Conservation (phyloP, 2,888 invertebrate genomes). For the Limenitis camilla region DNA sequence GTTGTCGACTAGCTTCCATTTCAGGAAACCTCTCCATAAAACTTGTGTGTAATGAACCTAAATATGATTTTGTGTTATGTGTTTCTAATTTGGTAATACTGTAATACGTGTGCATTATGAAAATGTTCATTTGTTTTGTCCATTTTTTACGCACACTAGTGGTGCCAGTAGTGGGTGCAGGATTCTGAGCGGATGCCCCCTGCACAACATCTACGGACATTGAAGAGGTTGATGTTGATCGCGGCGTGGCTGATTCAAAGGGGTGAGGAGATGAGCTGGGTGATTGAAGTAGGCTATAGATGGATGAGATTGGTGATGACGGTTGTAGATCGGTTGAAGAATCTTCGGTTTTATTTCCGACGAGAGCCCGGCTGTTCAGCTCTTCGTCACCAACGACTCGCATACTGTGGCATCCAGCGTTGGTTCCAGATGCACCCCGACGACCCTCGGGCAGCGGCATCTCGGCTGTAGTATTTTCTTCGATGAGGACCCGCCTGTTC, state of each 20-base stretch:
- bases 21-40: conserved; percentile 19
- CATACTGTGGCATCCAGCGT: too few species aligned
- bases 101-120: conserved; percentile 13
- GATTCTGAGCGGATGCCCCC: background rate
- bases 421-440: too few species aligned
- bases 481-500: too few species aligned
- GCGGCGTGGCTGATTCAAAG: background rate
- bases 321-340: too few species aligned
- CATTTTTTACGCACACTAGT: conserved; percentile 8
- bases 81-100: conserved; percentile 9
- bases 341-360: too few species aligned
- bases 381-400: too few species aligned
- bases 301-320: background rate
- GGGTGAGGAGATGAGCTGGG: background rate
- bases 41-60: conserved; percentile 13
- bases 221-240: background rate
- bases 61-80: conserved; percentile 4
- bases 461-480: too few species aligned
- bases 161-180: conserved; percentile 1
- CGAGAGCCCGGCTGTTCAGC: too few species aligned
- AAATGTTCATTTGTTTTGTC: conserved; percentile 7
- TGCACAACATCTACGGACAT: conserved; percentile 1
- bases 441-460: too few species aligned
- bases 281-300: background rate
- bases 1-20: conserved; percentile 20